Conservation (phyloP, 2,797 vertebrate species). For the Anguilla marmorata region DNA sequence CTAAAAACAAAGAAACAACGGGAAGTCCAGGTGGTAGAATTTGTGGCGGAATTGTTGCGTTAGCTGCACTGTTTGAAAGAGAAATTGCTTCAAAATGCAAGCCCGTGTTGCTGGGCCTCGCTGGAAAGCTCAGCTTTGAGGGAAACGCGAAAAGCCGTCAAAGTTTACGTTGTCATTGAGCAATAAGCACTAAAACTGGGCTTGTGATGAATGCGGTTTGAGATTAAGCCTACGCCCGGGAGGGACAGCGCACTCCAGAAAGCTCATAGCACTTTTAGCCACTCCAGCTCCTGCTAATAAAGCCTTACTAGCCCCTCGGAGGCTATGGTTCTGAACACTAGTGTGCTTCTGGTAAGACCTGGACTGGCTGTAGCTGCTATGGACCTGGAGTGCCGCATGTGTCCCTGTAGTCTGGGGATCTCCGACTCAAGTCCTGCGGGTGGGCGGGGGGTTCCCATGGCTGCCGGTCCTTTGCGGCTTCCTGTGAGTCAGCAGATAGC, state of each 20-base stretch:
- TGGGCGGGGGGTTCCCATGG: no score
- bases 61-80: neutral
- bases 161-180: neutral
- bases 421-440: neutral
- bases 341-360: neutral
- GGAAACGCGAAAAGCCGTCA: neutral
- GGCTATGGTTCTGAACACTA: neutral
- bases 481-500: no score
- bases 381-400: neutral
- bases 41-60: no score
- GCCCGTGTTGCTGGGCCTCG: neutral
- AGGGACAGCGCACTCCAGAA: neutral
- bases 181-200: conserved; percentile 4
- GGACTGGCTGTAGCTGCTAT: neutral
- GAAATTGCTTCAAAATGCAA: neutral
- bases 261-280: neutral
- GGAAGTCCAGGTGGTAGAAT: no score
- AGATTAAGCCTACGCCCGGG: neutral
- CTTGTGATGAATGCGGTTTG: neutral
- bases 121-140: neutral
- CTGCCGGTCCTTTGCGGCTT: no score
- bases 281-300: neutral
- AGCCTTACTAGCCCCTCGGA: neutral
- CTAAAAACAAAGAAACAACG: no score
- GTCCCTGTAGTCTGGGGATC: neutral